A percentile compares a stretch with the other conserved stretches of the same genome.
These are phyloP conservation scores for Tribolium freemani DNA, from an alignment of 2,888 invertebrate species.

Conservation along the genomic window DNA sequence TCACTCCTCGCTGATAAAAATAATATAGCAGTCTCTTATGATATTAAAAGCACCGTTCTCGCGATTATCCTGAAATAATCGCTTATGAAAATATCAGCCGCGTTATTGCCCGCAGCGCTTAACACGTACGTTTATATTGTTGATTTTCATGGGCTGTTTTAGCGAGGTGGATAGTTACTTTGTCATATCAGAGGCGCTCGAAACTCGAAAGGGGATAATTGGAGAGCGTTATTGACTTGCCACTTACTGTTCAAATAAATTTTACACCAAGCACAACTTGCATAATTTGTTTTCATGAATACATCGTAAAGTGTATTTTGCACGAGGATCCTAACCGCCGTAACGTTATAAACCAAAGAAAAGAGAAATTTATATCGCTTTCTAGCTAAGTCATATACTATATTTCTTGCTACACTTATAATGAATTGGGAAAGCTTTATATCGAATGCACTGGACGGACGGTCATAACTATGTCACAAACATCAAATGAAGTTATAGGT, in stretches of 20 bases:
- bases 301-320: slow-evolving; percentile 29
- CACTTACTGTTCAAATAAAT: slow-evolving; percentile 23
- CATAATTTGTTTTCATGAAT: slow-evolving; percentile 36
- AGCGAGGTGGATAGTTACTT: slow-evolving; percentile 35
- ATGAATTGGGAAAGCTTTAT: slow-evolving; percentile 4
- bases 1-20: slow-evolving; percentile 62
- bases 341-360: slow-evolving; percentile 8
- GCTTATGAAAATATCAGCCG: slow-evolving; percentile 65
- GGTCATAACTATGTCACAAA: slow-evolving; percentile 18
- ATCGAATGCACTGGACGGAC: neutral
- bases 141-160: slow-evolving; percentile 35
- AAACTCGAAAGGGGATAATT: slow-evolving; percentile 10
- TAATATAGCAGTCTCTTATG: slow-evolving; percentile 65
- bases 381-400: neutral
- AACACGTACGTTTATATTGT: slow-evolving; percentile 54
- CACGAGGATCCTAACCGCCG: neutral
- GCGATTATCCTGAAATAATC: slow-evolving; percentile 65
- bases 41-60: slow-evolving; percentile 64
- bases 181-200: slow-evolving; percentile 25
- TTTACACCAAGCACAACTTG: slow-evolving; percentile 12
- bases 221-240: slow-evolving; percentile 23
- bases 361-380: slow-evolving; percentile 23
- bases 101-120: slow-evolving; percentile 60
- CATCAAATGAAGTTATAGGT: neutral
- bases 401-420: slow-evolving; percentile 8